Evolutionary conservation across 2,113 vertebrate species (phyloP), one percentile per base, ranked within the genome.

Genomic region (Paedocypris sp.): DNA sequence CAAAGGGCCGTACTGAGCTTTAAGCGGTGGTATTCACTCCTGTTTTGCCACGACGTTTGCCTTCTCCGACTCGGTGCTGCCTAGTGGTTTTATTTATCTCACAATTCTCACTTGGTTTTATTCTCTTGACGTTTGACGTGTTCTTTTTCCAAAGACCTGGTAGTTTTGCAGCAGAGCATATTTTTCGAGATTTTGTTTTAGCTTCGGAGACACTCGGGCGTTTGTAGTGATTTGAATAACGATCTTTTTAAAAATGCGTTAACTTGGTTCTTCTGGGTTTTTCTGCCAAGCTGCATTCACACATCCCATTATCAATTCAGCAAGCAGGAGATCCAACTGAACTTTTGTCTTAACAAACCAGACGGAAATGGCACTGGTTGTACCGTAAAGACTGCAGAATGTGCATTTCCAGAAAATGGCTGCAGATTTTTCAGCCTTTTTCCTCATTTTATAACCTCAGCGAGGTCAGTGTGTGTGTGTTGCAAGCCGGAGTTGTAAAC

Each of bases 1-100:
- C 12, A 97, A 96, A 83, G 83, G 88, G 59, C 79, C 89, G 36
- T 91, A 90, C 82, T 94, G 58, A 38, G 9, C 10, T 36, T 15
- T 5, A 5, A 32, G 22, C 47, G 36, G 19, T 20, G 28, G 4
- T 22, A 13, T 16, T 5, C 56, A 54, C 60, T 46, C 25, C 56
- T 52, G 16, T 52, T n/a, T n/a, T n/a, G n/a, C 7, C 6, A 54
- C 78, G 77, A 80, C 80, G 79, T 72, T 69, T 70, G 62, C 68
- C 68, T 76, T 78, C 69, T 67, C 22, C n/a, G n/a, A 33, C 19
- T 46, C 68, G 61, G 35, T 35, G 72, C 51, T 18, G 67, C 60
- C 72, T 54, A 38, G 57, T 22, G 61, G 73, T 68, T 74, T 75
- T 76, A 80, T 73, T 81, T 79, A 71, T 67, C 69, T 64, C 60